Evolutionary conservation across 2,797 vertebrate genomes (phyloP).

Genomic region (Sebastes wilsoni): DNA sequence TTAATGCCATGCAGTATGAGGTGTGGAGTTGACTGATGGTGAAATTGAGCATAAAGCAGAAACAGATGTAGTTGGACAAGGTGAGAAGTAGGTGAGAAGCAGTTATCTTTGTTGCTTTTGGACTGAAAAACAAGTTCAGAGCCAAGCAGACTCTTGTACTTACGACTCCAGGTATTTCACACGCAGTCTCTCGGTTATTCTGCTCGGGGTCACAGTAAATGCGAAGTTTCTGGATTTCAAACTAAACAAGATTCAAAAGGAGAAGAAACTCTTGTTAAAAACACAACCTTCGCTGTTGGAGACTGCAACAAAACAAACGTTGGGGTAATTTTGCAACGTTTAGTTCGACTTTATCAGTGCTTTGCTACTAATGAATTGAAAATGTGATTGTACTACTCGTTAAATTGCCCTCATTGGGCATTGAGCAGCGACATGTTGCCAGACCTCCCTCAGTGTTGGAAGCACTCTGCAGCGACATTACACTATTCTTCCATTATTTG

Average conservation of each 20-base stretch:
- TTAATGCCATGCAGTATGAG: neutral
- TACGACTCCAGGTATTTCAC: constrained; percentile 97
- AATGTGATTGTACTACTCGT: constrained; percentile 23
- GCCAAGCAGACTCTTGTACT: constrained; percentile 73
- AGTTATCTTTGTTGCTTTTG: constrained; percentile 31
- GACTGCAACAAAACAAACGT: constrained; percentile 19
- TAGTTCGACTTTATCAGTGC: constrained; percentile 36
- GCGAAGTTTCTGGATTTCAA: constrained; percentile 95
- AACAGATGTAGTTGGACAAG: constrained; percentile 44
- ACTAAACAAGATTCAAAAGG: constrained; percentile 76
- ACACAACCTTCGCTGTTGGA: neutral
- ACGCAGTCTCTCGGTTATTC: constrained; percentile 93
- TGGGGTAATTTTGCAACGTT: constrained; percentile 26
- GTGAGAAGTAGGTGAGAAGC: constrained; percentile 46
- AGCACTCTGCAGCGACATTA: constrained; percentile 21
- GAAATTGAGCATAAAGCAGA: constrained; percentile 18
- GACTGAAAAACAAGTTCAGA: constrained; percentile 2
- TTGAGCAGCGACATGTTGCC: constrained; percentile 33
- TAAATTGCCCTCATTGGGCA: constrained; percentile 30
- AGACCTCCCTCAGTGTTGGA: constrained; percentile 59
- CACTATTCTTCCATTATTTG: constrained; percentile 52
- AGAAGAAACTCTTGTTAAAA: neutral
- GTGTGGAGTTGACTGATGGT: constrained; percentile 22
- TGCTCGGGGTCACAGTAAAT: constrained; percentile 99
- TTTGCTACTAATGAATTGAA: constrained; percentile 45